A percentile compares a stretch with the other conserved stretches of the same genome.
Conservation (phyloP, 1,140 invertebrate species). For the Microplitis mediator region DNA sequence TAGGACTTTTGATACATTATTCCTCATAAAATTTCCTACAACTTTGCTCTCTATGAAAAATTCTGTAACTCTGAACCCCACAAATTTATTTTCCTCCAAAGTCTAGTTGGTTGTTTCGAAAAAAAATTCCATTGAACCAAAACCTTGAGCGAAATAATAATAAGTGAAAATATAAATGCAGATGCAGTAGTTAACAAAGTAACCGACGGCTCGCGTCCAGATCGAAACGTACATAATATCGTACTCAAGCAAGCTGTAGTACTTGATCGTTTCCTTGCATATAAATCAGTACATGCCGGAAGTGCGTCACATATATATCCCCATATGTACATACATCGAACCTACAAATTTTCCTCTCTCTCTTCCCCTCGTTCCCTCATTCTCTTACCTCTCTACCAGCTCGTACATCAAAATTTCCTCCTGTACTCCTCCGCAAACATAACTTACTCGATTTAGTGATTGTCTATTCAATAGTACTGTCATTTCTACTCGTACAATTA, state of each 20-base stretch:
- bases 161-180: background rate
- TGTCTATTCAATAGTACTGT: background rate
- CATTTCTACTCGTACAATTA: background rate
- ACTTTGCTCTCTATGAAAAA: too few species aligned
- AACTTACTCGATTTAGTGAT: background rate
- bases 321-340: constrained; percentile 2
- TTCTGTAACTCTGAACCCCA: too few species aligned
- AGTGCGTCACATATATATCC: constrained; percentile 53
- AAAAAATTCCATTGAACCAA: background rate
- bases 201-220: constrained; percentile 11
- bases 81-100: too few species aligned
- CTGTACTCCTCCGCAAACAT: background rate
- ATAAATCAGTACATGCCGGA: constrained; percentile 50
- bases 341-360: background rate
- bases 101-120: background rate
- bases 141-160: background rate
- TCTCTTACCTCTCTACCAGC: background rate
- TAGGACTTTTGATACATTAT: too few species aligned
- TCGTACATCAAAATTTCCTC: background rate
- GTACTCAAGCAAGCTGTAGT: constrained; percentile 61
- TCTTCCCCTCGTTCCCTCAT: background rate
- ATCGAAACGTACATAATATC: constrained; percentile 43
- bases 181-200: background rate
- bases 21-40: too few species aligned
- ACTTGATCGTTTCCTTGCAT: constrained; percentile 58